Base-by-base conservation (phyloP, 1,140 invertebrate species). In the Leptinotarsa texana region DNA sequence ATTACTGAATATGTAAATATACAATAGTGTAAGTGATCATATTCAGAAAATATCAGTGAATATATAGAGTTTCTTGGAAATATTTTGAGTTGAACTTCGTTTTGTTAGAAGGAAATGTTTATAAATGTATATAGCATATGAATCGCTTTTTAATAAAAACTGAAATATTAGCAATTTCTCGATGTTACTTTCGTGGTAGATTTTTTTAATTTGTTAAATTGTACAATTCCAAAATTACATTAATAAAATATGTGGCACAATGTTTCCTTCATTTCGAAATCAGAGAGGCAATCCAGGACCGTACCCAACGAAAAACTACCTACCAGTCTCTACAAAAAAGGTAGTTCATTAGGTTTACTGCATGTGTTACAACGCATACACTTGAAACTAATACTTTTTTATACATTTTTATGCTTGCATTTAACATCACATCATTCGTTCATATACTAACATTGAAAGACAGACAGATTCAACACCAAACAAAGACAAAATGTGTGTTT, bases 131-230 rank as follows among this genome's bases (percentile, higher is more conserved):
- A 71, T 71, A 71, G 49, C 13, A 71, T 69, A 69, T 22, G 49
- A 21, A 15, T 24, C 69, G 69, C 69, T 57, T 62, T 24, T 61
- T 27, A 61, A 71, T 33, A 49, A 62, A 71, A 71, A 22, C 21
- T 22, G 42, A 27, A 69, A 42, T 24, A 62, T 71, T 62, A 51
- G 51, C 69, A 49, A 71, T 71, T 62, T 71, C 21, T 57, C 48
- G 57, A 71, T 27, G 42, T 21, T 61, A 18, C 24, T 71, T 71
- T 71, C 24, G 4, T n/a, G 22, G 22, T 48, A 57, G 57, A 62
- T 24, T 11, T 71, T 71, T 71, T 71, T 71, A 71, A 71, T 71
- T 61, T 71, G 69, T 49, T 71, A 71, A 71, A 71, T 71, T 71
- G 51, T 71, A 49, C n/a, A 71, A 71, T 71, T 71, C 18, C 48